Evolutionary conservation across 2,797 vertebrate species (phyloP).

Genomic region (Hydrophis major): DNA sequence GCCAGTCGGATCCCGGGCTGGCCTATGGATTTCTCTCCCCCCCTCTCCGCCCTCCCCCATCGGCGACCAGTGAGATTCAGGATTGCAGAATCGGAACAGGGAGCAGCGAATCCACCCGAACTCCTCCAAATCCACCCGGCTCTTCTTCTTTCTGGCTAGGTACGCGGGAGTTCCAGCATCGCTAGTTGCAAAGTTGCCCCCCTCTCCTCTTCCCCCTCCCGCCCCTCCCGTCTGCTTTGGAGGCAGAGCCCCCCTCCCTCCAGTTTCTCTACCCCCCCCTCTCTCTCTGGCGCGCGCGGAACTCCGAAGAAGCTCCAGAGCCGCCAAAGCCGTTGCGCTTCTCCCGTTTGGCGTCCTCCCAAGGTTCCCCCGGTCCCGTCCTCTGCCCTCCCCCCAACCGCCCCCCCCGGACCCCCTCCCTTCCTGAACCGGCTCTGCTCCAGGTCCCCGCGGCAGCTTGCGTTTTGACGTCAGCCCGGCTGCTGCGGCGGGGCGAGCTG

Average conservation of each 20-base stretch:
- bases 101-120: background rate
- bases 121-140: too few species aligned
- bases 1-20: background rate
- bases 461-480: conserved; percentile 57
- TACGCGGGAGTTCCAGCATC: background rate
- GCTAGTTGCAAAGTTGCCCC: background rate
- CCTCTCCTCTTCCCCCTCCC: accelerated
- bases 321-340: too few species aligned
- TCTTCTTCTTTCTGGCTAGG: background rate
- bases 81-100: background rate
- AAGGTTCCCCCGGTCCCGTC: too few species aligned
- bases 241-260: background rate
- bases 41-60: too few species aligned
- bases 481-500: conserved; percentile 1
- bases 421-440: conserved; percentile 42
- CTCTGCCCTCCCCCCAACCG: too few species aligned
- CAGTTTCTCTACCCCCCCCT: background rate
- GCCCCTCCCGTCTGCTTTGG: too few species aligned
- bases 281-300: too few species aligned
- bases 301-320: background rate
- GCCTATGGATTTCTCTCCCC: background rate
- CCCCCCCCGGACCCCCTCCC: background rate
- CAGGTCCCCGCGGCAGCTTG: conserved; percentile 38
- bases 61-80: background rate
- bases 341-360: too few species aligned